Base-by-base conservation (phyloP, 2,888 invertebrate genomes). In the Nephrotoma flavescens region DNA sequence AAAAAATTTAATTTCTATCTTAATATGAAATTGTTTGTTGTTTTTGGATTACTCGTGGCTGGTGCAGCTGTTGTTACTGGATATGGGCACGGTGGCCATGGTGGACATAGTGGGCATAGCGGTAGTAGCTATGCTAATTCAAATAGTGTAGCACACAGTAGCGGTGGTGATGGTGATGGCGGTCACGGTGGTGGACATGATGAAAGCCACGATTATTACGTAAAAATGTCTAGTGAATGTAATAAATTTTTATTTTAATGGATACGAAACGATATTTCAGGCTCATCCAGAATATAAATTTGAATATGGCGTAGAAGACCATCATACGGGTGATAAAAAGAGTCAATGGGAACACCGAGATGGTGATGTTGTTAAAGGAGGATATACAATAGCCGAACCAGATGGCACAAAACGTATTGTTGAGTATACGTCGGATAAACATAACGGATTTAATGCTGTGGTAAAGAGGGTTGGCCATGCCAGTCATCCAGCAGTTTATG, bases 361-460 rank as follows among this genome's bases (percentile, higher is more conserved):
- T 88, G 93, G 93, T 41, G 93, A 92, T 89, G 89, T 90, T 87
- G 93, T 93, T 6, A 93, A 93, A 88, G 92, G 90, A 44, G 89
- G 90, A 86, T 93, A 93, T 88, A 91, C 92, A 1, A 89, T 93
- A 6, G 92, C 93, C 87, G 92, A 92, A 89, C 90, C 92, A 42
- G 92, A 92, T 88, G 92, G 92, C 52, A 92, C 92, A 0, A 92
- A 92, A n/a, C 90, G 93, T 87, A 89, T 93, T 87, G 92, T 92
- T 52, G 92, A 92, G 88, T 92, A 92, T 88, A 90, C 91, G 2
- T 92, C 92, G 19, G 92, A 92, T 88, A 91, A 92, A 88, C 92
- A 92, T 86, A 91, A 91, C 86, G 92, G 92, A 41, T 92, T 92
- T 89, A 92, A 92, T 88, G 92, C 92, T 0, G 89, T 92, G 12